Evolutionary conservation across 2,888 invertebrate genomes (phyloP), one percentile per base, ranked within the genome.

Genomic region (Lepidochrysops patricia): DNA sequence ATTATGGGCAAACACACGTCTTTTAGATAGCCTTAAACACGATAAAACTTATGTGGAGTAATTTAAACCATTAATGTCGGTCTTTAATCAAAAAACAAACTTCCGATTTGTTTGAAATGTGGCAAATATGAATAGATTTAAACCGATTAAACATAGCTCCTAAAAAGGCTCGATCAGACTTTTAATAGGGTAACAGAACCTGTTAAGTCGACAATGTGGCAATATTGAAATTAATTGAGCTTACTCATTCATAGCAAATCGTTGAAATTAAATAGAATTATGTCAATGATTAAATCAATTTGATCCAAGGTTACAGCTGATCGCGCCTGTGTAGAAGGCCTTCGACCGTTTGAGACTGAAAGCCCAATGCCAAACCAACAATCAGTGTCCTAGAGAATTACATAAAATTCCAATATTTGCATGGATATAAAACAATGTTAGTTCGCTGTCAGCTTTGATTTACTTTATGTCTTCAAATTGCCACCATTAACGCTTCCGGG

Each of bases 341-440:
- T 82, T 82, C 79, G 72, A 75, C 74, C 63, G 70, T 69, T 77
- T 73, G 69, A 70, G 62, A 43, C 71, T 70, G 70, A 48, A 56
- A 73, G 72, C 66, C 75, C 80, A 83, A 81, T 82, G 83, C 73
- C 77, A 77, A 67, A 60, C 67, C 68, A 75, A 82, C 79, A 84
- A 82, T 80, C 68, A 49, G 57, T 57, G 49, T 59, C 27, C 60
- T 57, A 61, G 61, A 60, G 58, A 57, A 56, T 61, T 57, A 50
- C 19, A 63, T 27, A 58, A 49, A 49, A 43, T 43, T 43, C 43
- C 43, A 23, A 9, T 43, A 43, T 43, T 43, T 43, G 43, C 19
- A 43, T 23, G 9, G 43, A 43, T 43, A 23, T 43, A 43, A 43
- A 43, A 23, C 43, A 43, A 43, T 23, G 43, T 43, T 23, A 43